Evolutionary conservation across 2,888 invertebrate species (phyloP), one percentile per base, ranked within the genome.

Genomic region (Rhamnusium bicolor): DNA sequence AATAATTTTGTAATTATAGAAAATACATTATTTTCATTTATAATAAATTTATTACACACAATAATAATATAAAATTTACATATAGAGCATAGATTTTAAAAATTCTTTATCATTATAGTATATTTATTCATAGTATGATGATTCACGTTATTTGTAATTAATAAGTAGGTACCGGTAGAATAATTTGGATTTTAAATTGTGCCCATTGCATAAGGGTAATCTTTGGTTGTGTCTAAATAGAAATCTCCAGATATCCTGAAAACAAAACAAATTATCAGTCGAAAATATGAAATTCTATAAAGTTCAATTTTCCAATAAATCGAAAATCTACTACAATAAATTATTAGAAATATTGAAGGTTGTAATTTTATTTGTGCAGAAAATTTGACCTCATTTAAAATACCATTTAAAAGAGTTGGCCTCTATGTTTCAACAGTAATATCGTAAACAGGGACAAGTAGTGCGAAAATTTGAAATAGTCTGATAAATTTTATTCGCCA

Each of bases 181-280:
- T 40, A 40, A 40, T 12, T 12, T 12, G 10, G 2, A n/a, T 40
- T 3, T 40, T 40, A 40, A 40, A 3, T 40, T 4, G 12, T n/a
- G 40, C 29, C 62, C n/a, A 24, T 54, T 12, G 66, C 75, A 21
- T 66, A 94, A 24, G 90, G 90, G 5, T 91, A 85, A 71, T 89
- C 87, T 12, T 89, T 85, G 68, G 90, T 90, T 0, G 94, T 94
- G 74, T 89, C 87, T 0, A 94, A 88, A 82, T 91, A 93, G 82
- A 90, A 93, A 67, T 90, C 89, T 2, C 94, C 94, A 7, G 87
- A 85, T 1, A 90, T 87, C 2, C 83, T 82, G 62, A 19, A 80
- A 78, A 18, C 56, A 69, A 74, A 71, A 73, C 24, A 72, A 69
- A 14, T 60, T n/a, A n/a, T n/a, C n/a, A n/a, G n/a, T n/a, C n/a